A percentile compares a stretch with the other conserved stretches of the same genome.
Conservation (phyloP, 2,888 invertebrate genomes). For the Ectemnius lituratus region DNA sequence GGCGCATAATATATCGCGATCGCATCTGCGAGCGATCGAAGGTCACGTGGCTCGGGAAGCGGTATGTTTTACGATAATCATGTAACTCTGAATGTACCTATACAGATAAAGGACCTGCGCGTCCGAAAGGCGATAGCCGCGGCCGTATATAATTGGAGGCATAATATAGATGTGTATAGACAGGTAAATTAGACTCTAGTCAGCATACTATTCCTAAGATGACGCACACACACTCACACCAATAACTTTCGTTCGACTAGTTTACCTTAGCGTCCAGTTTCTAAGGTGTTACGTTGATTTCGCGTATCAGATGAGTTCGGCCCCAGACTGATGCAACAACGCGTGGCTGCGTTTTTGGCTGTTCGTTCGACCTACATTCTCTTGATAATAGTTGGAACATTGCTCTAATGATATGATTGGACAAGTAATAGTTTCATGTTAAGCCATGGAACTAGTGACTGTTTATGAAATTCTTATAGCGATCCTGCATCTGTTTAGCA, state of each 20-base stretch:
- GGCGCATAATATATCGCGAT: conserved; percentile 39
- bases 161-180: conserved; percentile 63
- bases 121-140: conserved; percentile 1
- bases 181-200: conserved; percentile 72
- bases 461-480: too few species aligned
- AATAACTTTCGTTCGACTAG: conserved; percentile 35
- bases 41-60: conserved; percentile 23
- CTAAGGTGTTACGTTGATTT: conserved; percentile 19
- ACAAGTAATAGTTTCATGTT: not conserved
- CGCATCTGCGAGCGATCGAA: too few species aligned
- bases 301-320: conserved; percentile 29
- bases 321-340: conserved; percentile 19
- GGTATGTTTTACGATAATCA: conserved; percentile 58
- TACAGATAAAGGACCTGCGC: conserved; percentile 26
- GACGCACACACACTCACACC: conserved; percentile 52
- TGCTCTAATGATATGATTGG: too few species aligned
- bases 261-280: conserved; percentile 6
- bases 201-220: conserved; percentile 68
- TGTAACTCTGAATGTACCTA: conserved; percentile 56
- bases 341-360: conserved; percentile 50
- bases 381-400: too few species aligned
- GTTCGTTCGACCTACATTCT: conserved; percentile 26
- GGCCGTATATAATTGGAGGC: conserved; percentile 45
- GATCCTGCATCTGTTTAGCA: too few species aligned
- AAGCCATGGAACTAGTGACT: not conserved